phyloP scores from a whole-genome alignment of 2,888 invertebrate species.

The Agrypnus murinus region DNA sequence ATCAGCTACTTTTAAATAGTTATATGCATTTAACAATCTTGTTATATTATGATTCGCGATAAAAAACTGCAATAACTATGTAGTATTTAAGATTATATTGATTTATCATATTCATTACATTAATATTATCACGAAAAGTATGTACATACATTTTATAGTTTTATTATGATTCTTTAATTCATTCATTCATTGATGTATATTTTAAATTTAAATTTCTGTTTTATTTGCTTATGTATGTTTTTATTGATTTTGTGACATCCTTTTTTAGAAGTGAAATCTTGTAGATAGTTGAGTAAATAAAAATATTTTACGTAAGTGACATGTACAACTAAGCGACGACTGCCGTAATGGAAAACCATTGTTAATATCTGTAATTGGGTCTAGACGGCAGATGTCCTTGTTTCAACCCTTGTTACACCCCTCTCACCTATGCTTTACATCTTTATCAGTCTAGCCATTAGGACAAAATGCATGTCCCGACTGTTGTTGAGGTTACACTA shows the following conservation, averaged over 20 bases:
- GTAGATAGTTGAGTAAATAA: background rate
- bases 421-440: constrained; percentile 39
- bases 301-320: constrained; percentile 2
- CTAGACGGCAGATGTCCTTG: constrained; percentile 59
- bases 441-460: constrained; percentile 48
- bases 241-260: background rate
- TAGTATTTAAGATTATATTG: constrained; percentile 32
- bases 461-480: constrained; percentile 33
- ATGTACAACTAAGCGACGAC: constrained; percentile 30
- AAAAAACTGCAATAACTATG: constrained; percentile 32
- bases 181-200: too few species aligned
- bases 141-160: constrained; percentile 8
- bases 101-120: constrained; percentile 35
- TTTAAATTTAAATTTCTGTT: constrained; percentile 19
- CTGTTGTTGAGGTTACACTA: constrained; percentile 36
- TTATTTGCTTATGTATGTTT: background rate
- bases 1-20: background rate
- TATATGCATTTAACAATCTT: constrained; percentile 12
- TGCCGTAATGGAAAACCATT: constrained; percentile 61
- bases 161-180: background rate
- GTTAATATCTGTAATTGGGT: constrained; percentile 62
- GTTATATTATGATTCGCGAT: constrained; percentile 35
- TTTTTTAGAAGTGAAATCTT: background rate
- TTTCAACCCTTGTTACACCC: constrained; percentile 46
- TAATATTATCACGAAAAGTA: constrained; percentile 4